Conservation (phyloP, 1,140 invertebrate species). For the Drosophila setifemur region DNA sequence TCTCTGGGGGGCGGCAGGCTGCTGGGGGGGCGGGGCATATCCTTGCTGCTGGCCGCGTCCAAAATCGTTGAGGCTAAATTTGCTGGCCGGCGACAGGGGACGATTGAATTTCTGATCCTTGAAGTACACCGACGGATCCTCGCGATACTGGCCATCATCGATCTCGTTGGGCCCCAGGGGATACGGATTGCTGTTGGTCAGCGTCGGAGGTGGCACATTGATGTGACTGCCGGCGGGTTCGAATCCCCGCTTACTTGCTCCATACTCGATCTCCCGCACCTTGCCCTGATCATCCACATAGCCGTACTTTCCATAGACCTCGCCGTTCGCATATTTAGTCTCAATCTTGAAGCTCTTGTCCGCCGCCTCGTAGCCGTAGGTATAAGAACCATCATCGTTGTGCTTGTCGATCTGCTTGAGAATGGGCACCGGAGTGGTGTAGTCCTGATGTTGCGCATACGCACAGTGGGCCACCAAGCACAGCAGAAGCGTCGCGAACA, state of each 20-base stretch:
- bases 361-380: conserved; percentile 93
- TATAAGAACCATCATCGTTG: conserved; percentile 93
- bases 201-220: conserved; percentile 90
- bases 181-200: conserved; percentile 83
- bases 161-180: conserved; percentile 86
- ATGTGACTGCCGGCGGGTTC: conserved; percentile 91
- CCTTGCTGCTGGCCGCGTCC: conserved; percentile 47
- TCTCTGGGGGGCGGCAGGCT: conserved; percentile 53
- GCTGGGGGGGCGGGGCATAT: conserved; percentile 52
- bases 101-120: conserved; percentile 88
- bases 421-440: conserved; percentile 89
- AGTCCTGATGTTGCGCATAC: conserved; percentile 73
- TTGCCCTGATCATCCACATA: conserved; percentile 91
- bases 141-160: conserved; percentile 92
- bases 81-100: conserved; percentile 65
- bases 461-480: conserved; percentile 45
- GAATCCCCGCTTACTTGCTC: conserved; percentile 93
- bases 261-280: conserved; percentile 93
- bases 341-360: conserved; percentile 97
- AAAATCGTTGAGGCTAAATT: conserved; percentile 69
- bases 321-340: conserved; percentile 91
- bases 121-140: conserved; percentile 90
- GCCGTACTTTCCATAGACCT: conserved; percentile 87
- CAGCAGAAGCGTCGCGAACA: conserved; percentile 16
- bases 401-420: conserved; percentile 93